These are phyloP conservation scores for Xyliphius kryptos DNA, from an alignment of 2,113 vertebrate genomes.

Conservation along the genomic window DNA sequence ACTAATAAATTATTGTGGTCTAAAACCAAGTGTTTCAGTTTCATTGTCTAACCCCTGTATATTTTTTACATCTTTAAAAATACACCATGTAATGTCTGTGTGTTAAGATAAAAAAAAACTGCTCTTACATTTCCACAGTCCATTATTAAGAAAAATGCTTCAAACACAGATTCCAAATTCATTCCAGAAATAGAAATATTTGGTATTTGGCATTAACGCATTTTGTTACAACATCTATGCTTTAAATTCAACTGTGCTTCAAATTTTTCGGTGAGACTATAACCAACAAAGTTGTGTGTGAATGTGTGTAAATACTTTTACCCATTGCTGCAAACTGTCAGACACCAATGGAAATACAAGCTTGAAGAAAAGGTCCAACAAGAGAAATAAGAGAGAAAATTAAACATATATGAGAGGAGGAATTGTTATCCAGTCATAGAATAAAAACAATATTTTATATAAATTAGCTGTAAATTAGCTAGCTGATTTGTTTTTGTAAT, in stretches of 20 bases:
- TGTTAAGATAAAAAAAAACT: no score
- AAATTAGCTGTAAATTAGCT: neutral
- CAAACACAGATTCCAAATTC: neutral
- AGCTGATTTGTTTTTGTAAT: neutral
- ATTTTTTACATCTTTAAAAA: no score
- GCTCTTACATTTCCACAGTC: neutral
- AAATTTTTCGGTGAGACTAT: no score
- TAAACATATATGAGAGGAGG: conserved; percentile 1
- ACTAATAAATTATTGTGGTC: no score
- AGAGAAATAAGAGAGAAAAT: conserved; percentile 12
- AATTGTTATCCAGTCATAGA: no score
- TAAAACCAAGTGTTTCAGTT: no score
- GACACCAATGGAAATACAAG: conserved; percentile 59
- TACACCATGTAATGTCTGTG: no score
- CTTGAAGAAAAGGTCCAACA: conserved; percentile 55
- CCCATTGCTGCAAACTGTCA: conserved; percentile 77
- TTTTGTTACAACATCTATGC: neutral
- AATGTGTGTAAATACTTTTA: conserved; percentile 54
- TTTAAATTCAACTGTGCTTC: conserved; percentile 9
- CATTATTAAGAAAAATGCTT: conserved; percentile 20
- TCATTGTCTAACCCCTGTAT: no score
- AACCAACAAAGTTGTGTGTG: no score
- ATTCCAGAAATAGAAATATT: neutral
- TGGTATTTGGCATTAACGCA: neutral
- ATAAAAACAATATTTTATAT: no score